phyloP scores from a whole-genome alignment of 2,113 vertebrate genomes.

The Fulmarus glacialis region DNA sequence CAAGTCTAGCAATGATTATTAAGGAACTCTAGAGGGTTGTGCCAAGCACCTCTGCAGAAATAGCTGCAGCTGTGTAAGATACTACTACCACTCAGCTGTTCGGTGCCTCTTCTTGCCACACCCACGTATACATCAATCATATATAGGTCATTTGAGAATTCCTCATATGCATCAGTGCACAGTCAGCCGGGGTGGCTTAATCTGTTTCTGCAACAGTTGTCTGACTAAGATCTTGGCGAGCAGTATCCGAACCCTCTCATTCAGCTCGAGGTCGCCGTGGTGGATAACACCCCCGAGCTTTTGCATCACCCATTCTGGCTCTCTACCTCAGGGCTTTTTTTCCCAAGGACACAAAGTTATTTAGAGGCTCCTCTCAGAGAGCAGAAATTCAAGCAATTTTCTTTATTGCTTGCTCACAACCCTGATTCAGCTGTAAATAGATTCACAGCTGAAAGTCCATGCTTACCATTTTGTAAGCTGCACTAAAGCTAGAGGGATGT shows the following conservation, averaged over 20 bases:
- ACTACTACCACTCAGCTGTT: not conserved
- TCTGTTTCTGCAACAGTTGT: not conserved
- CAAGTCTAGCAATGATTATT: not conserved
- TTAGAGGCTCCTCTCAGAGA: not conserved
- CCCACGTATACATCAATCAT: not conserved
- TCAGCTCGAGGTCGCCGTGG: not conserved
- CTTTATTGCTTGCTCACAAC: not conserved
- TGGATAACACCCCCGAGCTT: not conserved
- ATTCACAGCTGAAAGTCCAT: not conserved
- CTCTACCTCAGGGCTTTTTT: not conserved
- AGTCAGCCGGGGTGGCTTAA: not conserved
- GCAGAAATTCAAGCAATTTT: constrained; percentile 6
- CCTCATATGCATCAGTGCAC: not conserved
- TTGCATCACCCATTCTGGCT: not conserved
- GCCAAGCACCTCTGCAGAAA: not conserved
- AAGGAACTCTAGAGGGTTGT: not conserved
- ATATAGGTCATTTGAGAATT: not conserved
- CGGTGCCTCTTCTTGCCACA: not conserved
- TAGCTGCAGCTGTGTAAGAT: not conserved
- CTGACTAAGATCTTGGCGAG: not conserved
- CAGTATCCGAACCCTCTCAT: not conserved
- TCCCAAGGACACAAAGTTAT: not conserved
- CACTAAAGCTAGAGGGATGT: not conserved
- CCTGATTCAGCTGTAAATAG: constrained; percentile 10
- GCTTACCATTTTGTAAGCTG: not conserved